A percentile compares a stretch with the other conserved stretches of the same genome.
phyloP scores from a whole-genome alignment of 2,113 vertebrate species.

The Tragulus kanchil region DNA sequence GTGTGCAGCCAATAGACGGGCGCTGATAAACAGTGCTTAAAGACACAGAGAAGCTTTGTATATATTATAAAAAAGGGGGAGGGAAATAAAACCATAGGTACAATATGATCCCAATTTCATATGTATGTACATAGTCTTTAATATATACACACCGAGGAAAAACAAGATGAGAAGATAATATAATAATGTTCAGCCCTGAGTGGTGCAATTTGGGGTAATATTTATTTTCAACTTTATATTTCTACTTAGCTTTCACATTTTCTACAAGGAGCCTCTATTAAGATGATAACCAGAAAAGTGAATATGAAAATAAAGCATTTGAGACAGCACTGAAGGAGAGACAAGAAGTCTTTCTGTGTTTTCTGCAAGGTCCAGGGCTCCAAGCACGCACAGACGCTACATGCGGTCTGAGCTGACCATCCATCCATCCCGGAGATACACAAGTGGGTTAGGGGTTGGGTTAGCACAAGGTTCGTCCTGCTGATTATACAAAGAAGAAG shows the following conservation, averaged over 20 bases:
- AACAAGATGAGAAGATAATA: not conserved
- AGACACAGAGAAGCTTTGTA: accelerated
- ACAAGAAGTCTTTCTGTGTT: accelerated
- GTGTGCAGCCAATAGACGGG: accelerated
- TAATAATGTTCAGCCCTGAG: too few species aligned
- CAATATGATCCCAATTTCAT: not conserved
- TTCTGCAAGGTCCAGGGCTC: too few species aligned
- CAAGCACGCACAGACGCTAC: accelerated
- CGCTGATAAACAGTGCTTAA: accelerated
- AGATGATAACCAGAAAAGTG: not conserved
- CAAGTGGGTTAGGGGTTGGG: not conserved
- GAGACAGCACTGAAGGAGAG: not conserved
- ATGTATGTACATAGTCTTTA: not conserved
- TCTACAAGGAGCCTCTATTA: not conserved
- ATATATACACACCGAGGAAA: too few species aligned
- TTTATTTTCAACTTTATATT: not conserved
- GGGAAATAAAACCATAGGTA: accelerated
- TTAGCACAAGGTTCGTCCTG: accelerated
- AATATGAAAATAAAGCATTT: not conserved
- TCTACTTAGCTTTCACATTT: not conserved
- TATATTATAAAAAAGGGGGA: accelerated
- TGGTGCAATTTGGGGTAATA: not conserved
- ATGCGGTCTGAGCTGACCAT: accelerated
- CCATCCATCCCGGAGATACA: accelerated
- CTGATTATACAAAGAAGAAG: not conserved